A percentile compares a stretch with the other conserved stretches of the same genome.
Evolutionary conservation across 2,888 invertebrate genomes (phyloP).

Genomic region (Papilio gigon): DNA sequence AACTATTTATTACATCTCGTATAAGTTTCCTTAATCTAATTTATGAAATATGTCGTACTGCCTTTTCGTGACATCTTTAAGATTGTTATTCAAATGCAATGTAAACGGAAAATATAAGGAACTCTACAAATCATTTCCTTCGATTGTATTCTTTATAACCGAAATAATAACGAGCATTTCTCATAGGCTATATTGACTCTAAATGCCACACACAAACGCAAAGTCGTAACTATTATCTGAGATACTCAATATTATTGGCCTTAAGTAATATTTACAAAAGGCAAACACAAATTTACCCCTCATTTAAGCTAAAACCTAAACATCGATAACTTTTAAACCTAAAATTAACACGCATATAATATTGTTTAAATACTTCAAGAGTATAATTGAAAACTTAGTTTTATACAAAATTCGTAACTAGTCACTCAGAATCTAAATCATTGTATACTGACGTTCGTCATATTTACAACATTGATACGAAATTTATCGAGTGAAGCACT

Average conservation of each 20-base stretch:
- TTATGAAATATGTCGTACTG: background rate
- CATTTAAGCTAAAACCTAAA: background rate
- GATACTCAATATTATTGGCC: background rate
- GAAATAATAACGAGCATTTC: background rate
- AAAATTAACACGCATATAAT: background rate
- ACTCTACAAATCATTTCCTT: background rate
- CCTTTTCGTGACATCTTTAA: background rate
- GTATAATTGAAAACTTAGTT: background rate
- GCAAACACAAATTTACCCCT: background rate
- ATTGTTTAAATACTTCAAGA: background rate
- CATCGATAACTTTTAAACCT: background rate
- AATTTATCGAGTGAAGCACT: background rate
- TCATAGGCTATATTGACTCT: background rate
- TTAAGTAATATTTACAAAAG: slow-evolving; percentile 8
- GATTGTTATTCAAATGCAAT: background rate
- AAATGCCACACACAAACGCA: background rate
- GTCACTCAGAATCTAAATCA: background rate
- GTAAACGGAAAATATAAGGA: background rate
- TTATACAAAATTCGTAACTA: background rate
- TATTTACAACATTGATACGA: background rate
- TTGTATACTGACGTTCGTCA: background rate
- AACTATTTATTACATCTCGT: background rate
- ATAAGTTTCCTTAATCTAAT: background rate
- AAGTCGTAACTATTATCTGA: background rate
- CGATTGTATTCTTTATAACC: background rate